A percentile compares a stretch with the other conserved stretches of the same genome.
Conservation (phyloP, 2,888 invertebrate species). For the Slavum lentiscoides region DNA sequence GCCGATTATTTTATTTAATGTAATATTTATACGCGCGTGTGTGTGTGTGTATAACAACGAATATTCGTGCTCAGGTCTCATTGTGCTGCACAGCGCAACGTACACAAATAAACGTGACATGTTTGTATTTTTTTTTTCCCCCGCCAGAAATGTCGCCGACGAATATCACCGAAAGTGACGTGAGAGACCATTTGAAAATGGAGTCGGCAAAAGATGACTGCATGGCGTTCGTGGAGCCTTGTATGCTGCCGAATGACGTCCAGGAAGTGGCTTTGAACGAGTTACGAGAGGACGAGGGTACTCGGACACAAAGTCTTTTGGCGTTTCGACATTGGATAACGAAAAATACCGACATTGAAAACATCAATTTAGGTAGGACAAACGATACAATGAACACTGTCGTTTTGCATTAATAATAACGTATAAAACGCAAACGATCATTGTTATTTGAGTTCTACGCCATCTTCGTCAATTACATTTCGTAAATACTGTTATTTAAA, state of each 20-base stretch:
- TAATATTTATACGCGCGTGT: too few relatives aligned
- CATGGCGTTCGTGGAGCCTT: neutral
- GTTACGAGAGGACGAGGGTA: conserved; percentile 71
- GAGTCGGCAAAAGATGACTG: neutral
- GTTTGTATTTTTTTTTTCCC: neutral
- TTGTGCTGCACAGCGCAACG: too few relatives aligned
- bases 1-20: too few relatives aligned
- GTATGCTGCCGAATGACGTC: conserved; percentile 49
- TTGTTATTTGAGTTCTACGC: too few relatives aligned
- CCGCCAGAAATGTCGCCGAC: conserved; percentile 22
- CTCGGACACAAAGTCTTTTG: conserved; percentile 67
- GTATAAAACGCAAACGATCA: too few relatives aligned
- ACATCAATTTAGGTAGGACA: conserved; percentile 67
- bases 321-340: conserved; percentile 73
- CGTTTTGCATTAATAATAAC: neutral
- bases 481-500: too few relatives aligned
- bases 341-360: conserved; percentile 71
- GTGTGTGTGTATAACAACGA: too few relatives aligned
- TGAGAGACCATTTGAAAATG: neutral
- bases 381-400: neutral
- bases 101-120: too few relatives aligned
- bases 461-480: too few relatives aligned
- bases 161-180: neutral
- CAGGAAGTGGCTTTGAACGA: conserved; percentile 66
- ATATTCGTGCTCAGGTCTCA: too few relatives aligned